These are phyloP conservation scores for Apamea epomidion DNA, from an alignment of 2,888 invertebrate species.

Conservation along the genomic window DNA sequence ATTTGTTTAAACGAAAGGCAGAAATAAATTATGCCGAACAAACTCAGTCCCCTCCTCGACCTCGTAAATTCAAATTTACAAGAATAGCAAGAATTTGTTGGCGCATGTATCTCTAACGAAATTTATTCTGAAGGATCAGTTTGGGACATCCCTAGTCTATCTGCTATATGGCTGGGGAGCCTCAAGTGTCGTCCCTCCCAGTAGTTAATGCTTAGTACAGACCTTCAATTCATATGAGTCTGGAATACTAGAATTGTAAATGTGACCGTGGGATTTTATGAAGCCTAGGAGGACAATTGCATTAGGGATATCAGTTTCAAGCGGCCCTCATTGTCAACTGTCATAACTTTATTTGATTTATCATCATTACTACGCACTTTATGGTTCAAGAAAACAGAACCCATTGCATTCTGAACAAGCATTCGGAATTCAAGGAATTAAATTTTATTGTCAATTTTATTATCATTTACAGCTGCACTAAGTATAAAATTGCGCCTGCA, in stretches of 20 bases:
- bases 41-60: constrained; percentile 38
- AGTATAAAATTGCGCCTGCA: not conserved
- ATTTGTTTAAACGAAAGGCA: constrained; percentile 29
- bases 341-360: constrained; percentile 34
- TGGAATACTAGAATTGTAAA: constrained; percentile 58
- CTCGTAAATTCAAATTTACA: constrained; percentile 62
- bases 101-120: constrained; percentile 55
- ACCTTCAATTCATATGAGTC: constrained; percentile 62
- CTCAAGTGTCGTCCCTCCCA: constrained; percentile 49
- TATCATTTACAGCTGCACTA: not conserved
- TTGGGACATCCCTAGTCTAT: constrained; percentile 63
- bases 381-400: constrained; percentile 7
- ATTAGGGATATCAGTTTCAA: constrained; percentile 44
- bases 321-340: constrained; percentile 2
- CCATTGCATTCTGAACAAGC: constrained; percentile 12
- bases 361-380: constrained; percentile 17
- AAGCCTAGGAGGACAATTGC: constrained; percentile 38
- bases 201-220: constrained; percentile 52
- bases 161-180: constrained; percentile 48
- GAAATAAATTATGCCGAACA: constrained; percentile 41
- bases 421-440: constrained; percentile 13
- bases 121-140: constrained; percentile 63
- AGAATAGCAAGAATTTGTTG: constrained; percentile 59
- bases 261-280: constrained; percentile 53
- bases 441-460: constrained; percentile 21